Conservation (phyloP, 1,140 invertebrate species). For the Samia ricini region DNA sequence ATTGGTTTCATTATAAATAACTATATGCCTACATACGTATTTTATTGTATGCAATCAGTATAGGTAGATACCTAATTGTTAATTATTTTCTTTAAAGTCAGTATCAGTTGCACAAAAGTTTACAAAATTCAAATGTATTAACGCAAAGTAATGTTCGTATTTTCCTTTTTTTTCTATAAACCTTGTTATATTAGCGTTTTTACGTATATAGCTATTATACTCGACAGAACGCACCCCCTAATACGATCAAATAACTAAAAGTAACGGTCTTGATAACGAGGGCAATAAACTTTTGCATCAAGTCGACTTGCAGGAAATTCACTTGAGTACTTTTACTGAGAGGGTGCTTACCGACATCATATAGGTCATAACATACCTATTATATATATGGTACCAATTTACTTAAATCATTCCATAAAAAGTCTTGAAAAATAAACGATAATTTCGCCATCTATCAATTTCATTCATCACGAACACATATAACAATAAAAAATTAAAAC, state of each 20-base stretch:
- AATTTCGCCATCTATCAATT: too few relatives aligned
- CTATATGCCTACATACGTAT: too few relatives aligned
- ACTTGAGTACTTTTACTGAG: conserved; percentile 52
- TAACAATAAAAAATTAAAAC: too few relatives aligned
- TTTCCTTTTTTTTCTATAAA: background rate
- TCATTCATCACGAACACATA: too few relatives aligned
- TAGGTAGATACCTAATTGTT: too few relatives aligned
- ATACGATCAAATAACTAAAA: conserved; percentile 72
- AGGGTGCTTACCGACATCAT: background rate
- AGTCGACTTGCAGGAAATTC: conserved; percentile 55
- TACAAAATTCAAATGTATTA: background rate
- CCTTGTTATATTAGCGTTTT: background rate
- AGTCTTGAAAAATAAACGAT: background rate
- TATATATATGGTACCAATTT: background rate
- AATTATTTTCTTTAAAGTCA: background rate
- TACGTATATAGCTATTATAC: background rate
- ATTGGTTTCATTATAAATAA: too few relatives aligned
- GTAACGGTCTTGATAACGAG: conserved; percentile 71
- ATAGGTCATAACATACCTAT: background rate
- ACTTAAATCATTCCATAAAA: background rate
- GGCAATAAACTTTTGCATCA: conserved; percentile 54
- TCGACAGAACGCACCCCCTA: conserved; percentile 39
- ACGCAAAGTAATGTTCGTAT: background rate
- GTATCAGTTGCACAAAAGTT: background rate
- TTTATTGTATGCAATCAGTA: too few relatives aligned